Evolutionary conservation across 2,113 vertebrate species (phyloP), one percentile per base, ranked within the genome.

Genomic region (Centrocercus urophasianus): DNA sequence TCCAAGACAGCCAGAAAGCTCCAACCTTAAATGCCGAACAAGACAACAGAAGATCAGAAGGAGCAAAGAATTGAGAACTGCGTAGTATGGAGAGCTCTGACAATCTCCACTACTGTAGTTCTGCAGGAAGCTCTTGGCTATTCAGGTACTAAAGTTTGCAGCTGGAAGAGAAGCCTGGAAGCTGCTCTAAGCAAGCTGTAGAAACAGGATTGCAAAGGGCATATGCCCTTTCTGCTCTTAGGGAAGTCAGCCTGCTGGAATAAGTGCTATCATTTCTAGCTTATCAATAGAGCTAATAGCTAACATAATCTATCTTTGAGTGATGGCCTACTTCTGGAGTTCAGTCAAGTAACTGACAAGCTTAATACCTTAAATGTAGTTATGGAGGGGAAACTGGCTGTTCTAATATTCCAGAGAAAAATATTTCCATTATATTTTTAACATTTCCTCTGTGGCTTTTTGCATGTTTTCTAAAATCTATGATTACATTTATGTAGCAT

Each of bases 381-480:
- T 81, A 5, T 2, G n/a, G 25, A 6, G 24, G 14, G 40, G 13
- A 56, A 25, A 16, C 54, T 71, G 36, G 13, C 34, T 34, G 21
- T 2, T 1, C 48, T 91, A 9, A 6, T 63, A 65, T 52, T 78
- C 34, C 34, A 84, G 43, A 57, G 32, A 54, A 43, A 86, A 78
- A 69, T 52, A 43, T 48, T 84, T 90, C 50, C 64, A 48, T 52
- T 74, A 19, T 21, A 43, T 56, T 88, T 94, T 38, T 74, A 81
- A 77, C 20, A 20, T 78, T 86, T 80, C 10, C 28, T 94, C n/a
- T 69, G 52, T 67, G 66, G 43, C 43, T 90, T 88, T 88, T 67
- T 69, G 76, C 34, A 59, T 34, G 19, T 83, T 88, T 93, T 45
- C 86, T 61, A 65, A 86, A 83, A 86, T 90, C 57, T 86, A 11